Evolutionary conservation across 30 jellyfish, hydroid and myxozoan species (phyloP).

Genomic region (Aurelia aurita): DNA sequence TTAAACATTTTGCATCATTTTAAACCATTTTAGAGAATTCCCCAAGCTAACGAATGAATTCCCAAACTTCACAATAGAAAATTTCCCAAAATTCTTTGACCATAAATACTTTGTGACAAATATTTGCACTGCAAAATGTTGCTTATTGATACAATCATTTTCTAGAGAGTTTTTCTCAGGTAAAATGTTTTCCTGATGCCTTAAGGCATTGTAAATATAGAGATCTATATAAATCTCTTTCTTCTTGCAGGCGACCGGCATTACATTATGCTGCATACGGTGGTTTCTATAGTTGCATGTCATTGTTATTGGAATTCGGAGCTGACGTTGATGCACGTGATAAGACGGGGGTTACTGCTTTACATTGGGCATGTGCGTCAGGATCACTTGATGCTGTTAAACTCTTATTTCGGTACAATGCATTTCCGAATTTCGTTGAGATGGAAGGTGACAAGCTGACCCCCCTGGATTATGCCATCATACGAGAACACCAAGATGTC

Average conservation of each 20-base stretch:
- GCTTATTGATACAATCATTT: too few species aligned
- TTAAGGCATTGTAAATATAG: background rate
- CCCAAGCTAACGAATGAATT: too few species aligned
- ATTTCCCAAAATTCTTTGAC: too few species aligned
- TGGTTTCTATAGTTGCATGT: slow-evolving; percentile 96
- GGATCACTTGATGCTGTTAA: slow-evolving; percentile 98
- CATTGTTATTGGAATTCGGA: slow-evolving; percentile 80
- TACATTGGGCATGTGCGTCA: slow-evolving; percentile 99
- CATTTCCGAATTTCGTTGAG: slow-evolving; percentile 87
- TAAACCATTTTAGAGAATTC: too few species aligned
- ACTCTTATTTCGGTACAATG: slow-evolving; percentile 76
- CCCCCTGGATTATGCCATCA: slow-evolving; percentile 91
- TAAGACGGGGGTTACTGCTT: slow-evolving; percentile 86
- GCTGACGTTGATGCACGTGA: slow-evolving; percentile 95
- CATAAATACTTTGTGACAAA: too few species aligned
- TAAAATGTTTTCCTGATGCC: background rate
- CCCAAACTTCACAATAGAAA: too few species aligned
- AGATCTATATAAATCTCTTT: background rate
- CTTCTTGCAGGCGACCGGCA: slow-evolving; percentile 83
- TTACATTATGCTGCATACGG: slow-evolving; percentile 97
- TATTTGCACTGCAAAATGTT: too few species aligned
- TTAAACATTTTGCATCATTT: too few species aligned
- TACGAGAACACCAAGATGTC: slow-evolving; percentile 93
- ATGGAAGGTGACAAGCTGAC: slow-evolving; percentile 84
- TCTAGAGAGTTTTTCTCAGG: too few species aligned